Evolutionary conservation across 2,113 vertebrate species (phyloP), one percentile per base, ranked within the genome.

Genomic region (Pseudois nayaur): DNA sequence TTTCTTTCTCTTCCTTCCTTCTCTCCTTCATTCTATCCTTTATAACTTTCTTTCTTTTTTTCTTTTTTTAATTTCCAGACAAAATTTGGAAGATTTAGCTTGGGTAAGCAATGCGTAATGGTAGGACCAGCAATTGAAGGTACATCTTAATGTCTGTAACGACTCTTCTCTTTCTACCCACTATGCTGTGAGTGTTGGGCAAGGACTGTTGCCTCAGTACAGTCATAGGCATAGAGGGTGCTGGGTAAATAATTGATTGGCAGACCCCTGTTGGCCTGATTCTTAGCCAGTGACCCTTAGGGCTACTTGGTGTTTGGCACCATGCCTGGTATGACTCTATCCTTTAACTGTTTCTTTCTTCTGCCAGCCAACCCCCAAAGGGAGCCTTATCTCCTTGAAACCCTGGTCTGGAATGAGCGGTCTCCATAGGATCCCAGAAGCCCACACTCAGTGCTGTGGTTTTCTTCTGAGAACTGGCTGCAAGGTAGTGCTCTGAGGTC

Each of bases 401-500:
- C 8, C 10, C 19, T n/a, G 52, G 52, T 31, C 16, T 91, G 36
- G 89, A 95, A 89, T 94, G 40, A 95, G 55, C 74, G 8, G 33
- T 97, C 71, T 93, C 60, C 57, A 55, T 71, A 52, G 81, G 50
- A 10, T 95, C 78, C 85, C 5, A 16, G 83, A 97, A 96, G 64
- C 48, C 88, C 59, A 87, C 27, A 85, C 62, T 94, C 48, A 1
- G 2, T 33, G 52, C 88, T 83, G 40, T 76, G 78, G 17, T 82
- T 97, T 90, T 83, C 13, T 16, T 14, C 52, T 86, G 82, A 92
- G 93, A 95, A 82, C 27, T 82, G 76, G 23, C 87, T 97, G 15
- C 40, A 85, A 85, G 64, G 84, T 92, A 78, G 62, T 67, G 40
- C 54, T 62, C 76, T 97, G 97, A 97, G 89, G 67, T 94, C 92